phyloP scores from a whole-genome alignment of 1,140 invertebrate genomes.

The Pseudomyrmex gracilis region DNA sequence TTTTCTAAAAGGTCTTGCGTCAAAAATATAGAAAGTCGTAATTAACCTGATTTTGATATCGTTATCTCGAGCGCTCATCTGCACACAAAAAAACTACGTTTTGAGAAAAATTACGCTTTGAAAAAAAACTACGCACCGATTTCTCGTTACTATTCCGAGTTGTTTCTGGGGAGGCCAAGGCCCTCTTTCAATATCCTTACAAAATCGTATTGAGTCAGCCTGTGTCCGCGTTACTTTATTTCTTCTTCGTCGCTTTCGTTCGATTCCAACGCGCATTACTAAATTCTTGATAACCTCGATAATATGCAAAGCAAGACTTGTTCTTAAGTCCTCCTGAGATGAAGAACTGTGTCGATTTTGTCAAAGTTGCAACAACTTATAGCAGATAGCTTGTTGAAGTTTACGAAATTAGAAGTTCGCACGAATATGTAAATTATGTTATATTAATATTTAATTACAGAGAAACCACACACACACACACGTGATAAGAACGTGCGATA shows the following conservation, averaged over 20 bases:
- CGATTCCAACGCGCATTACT: conserved; percentile 6
- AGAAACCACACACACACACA: too few species aligned
- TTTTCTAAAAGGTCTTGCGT: too few species aligned
- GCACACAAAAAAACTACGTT: background rate
- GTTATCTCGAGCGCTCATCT: background rate
- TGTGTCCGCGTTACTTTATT: conserved; percentile 28
- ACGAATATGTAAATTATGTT: background rate
- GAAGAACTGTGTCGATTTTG: background rate
- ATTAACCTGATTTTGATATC: background rate
- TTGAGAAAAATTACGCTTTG: background rate
- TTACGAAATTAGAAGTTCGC: background rate
- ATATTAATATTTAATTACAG: background rate
- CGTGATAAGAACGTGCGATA: too few species aligned
- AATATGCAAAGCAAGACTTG: conserved; percentile 20
- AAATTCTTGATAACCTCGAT: conserved; percentile 32
- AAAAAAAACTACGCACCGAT: conserved; percentile 18
- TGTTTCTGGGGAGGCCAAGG: conserved; percentile 49
- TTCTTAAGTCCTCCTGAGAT: background rate
- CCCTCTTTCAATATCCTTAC: conserved; percentile 11
- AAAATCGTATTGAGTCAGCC: conserved; percentile 61
- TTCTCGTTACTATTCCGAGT: conserved; percentile 34
- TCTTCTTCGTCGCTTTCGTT: conserved; percentile 24
- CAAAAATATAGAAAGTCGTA: too few species aligned
- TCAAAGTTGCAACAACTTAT: background rate
- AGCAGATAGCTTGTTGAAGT: background rate